Evolutionary conservation across 1,140 invertebrate species (phyloP).

Genomic region (Diprion similis): DNA sequence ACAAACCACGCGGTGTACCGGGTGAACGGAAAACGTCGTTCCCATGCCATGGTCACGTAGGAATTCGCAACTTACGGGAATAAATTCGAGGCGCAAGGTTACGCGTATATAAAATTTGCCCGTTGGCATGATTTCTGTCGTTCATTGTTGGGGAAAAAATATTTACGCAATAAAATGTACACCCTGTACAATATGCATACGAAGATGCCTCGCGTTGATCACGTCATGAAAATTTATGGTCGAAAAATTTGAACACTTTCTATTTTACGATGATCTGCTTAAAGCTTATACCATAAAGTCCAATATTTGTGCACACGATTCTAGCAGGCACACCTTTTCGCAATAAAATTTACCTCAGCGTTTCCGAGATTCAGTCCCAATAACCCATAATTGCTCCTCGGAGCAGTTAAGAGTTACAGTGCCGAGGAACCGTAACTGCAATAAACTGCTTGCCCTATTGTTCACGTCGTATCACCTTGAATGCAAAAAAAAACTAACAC

Average conservation of each 20-base stretch:
- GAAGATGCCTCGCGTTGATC: background rate
- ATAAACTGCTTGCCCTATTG: background rate
- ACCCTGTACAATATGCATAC: background rate
- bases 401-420: background rate
- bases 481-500: background rate
- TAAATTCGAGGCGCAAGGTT: too few species aligned
- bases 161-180: background rate
- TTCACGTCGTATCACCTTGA: background rate
- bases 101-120: too few species aligned
- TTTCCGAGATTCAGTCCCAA: background rate
- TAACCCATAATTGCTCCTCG: background rate
- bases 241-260: background rate
- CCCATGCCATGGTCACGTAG: too few species aligned
- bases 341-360: slow-evolving; percentile 1
- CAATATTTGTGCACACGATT: background rate
- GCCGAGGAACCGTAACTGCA: background rate
- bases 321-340: background rate
- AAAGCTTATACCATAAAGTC: background rate
- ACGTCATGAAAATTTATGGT: background rate
- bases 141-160: background rate
- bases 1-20: too few species aligned
- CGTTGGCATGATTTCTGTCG: background rate
- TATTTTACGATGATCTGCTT: slow-evolving; percentile 1
- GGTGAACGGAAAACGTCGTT: too few species aligned
- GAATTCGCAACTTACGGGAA: too few species aligned